Base-by-base conservation (phyloP, 2,113 vertebrate species). In the Triplophysa dalaica region DNA sequence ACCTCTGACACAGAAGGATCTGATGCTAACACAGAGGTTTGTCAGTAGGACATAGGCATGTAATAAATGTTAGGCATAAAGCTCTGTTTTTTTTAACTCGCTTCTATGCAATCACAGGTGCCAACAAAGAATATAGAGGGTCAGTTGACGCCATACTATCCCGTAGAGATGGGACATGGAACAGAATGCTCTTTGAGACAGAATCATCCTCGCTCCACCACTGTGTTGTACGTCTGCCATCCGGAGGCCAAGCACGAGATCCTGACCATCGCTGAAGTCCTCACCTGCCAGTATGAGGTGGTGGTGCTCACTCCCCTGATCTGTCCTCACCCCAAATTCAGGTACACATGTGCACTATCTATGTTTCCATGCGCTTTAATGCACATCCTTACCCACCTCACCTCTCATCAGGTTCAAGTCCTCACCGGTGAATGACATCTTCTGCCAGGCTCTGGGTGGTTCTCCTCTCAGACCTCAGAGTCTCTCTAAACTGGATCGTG, bases 181-280 rank as follows among this genome's bases (percentile, higher is more conserved):
- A 99, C 97, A 0, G 95, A 96, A 1, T 99, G 97, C 79, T 92
- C 91, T 84, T 89, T 99, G 89, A 96, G 94, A 84, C 93, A 96
- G 83, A 94, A 97, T 89, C 63, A 89, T 43, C 94, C 96, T 70
- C 93, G 98, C 70, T 91, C 93, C 66, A 94, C 95, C 22, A 92
- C 94, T 0, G 93, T 99, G 66, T 90, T 99, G 91, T 99, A 99
- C 33, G 94, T 99, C 85, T 99, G 98, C 83, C 97, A 99, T 62
- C 98, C 97, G 0, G 97, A 98, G 85, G 96, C 98, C 77, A 99
- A 98, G 84, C 96, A 99, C 1, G 98, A 99, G 91, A 97, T 99
- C 87, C 90, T 98, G 63, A 99, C 97, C 0, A 94, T 98, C 1
- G 96, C 97, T 8, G 98, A 99, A 91, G 94, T 99, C 80, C 97